Evolutionary conservation across 2,113 vertebrate genomes (phyloP).

Genomic region (Strix uralensis): DNA sequence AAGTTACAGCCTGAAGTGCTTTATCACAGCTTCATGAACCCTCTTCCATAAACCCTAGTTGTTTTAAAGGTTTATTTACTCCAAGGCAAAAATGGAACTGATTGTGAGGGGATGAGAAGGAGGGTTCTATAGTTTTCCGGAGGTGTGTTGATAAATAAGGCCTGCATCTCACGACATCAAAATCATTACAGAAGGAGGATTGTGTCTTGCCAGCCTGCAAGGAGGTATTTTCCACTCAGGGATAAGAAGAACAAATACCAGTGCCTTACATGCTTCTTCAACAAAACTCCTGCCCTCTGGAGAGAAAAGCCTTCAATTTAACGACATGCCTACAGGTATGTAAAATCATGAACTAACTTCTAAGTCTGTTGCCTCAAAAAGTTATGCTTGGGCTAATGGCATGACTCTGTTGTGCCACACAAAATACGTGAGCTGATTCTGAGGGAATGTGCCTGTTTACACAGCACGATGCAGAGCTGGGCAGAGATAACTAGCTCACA

Average conservation of each 20-base stretch:
- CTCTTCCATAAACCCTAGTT: slow-evolving; percentile 42
- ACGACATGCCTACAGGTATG: background rate
- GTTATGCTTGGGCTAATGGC: background rate
- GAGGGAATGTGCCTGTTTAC: background rate
- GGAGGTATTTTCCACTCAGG: background rate
- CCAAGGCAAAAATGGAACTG: slow-evolving; percentile 9
- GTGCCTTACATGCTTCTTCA: background rate
- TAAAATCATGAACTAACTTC: background rate
- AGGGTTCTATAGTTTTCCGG: background rate
- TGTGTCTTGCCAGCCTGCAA: background rate
- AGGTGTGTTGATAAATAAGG: background rate
- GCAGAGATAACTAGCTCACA: background rate
- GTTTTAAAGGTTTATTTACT: slow-evolving; percentile 41
- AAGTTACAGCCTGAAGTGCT: slow-evolving; percentile 63
- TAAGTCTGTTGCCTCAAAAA: background rate
- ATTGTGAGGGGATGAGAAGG: background rate
- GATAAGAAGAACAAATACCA: background rate
- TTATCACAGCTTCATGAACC: slow-evolving; percentile 49
- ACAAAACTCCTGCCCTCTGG: background rate
- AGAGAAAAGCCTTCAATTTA: background rate
- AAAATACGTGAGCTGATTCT: background rate
- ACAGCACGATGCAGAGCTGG: background rate
- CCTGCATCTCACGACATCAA: background rate
- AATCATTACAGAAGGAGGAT: background rate
- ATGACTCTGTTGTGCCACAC: background rate